Percentiles rank a stretch among this genome's conserved stretches.
Conservation (phyloP, 2,797 vertebrate species). For the Rhyacichthys aspro region DNA sequence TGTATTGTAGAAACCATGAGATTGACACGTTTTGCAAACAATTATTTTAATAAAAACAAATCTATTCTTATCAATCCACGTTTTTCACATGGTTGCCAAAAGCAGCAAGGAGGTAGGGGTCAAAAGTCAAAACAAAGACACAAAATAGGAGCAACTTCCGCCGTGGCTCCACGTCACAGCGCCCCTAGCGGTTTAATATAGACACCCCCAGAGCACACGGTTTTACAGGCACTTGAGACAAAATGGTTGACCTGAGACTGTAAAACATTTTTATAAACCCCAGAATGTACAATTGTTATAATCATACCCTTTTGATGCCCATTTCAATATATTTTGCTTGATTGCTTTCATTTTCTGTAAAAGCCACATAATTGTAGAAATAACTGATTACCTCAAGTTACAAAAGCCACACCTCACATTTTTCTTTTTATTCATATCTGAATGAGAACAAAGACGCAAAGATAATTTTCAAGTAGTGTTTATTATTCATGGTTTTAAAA, state of each 20-base stretch:
- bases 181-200: constrained; percentile 36
- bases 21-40: accelerated
- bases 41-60: background rate
- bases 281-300: too few species aligned
- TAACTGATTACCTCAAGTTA: too few species aligned
- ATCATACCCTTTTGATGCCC: too few species aligned
- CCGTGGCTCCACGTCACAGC: constrained; percentile 17
- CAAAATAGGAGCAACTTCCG: constrained; percentile 20
- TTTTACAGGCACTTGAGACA: too few species aligned
- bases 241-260: too few species aligned
- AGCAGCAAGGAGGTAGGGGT: constrained; percentile 48
- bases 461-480: constrained; percentile 74
- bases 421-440: too few species aligned
- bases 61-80: constrained; percentile 47
- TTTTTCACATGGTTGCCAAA: constrained; percentile 33
- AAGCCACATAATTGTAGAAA: too few species aligned
- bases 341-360: too few species aligned
- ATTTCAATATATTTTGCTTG: too few species aligned
- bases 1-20: constrained; percentile 7
- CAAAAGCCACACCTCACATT: too few species aligned
- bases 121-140: constrained; percentile 41
- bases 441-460: background rate
- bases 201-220: too few species aligned
- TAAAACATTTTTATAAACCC: too few species aligned
- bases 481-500: constrained; percentile 91